Evolutionary conservation across 2,797 vertebrate genomes (phyloP), one percentile per base, ranked within the genome.

Genomic region (Chaenodraco wilsoni): DNA sequence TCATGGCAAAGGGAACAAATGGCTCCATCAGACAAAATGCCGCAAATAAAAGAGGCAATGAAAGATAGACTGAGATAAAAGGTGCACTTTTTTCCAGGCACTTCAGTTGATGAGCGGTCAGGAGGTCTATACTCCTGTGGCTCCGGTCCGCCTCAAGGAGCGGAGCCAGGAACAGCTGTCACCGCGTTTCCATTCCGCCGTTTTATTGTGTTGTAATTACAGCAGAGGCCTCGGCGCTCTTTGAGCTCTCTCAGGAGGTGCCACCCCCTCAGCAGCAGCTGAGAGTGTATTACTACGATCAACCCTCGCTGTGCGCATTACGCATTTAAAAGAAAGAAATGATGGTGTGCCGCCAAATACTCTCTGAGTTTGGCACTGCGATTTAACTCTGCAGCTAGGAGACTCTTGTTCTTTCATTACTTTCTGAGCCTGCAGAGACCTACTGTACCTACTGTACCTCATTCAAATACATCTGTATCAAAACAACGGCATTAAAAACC

Each of bases 71-170:
- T 23, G 68, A 77, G 84, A 86, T 84, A 73, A 90, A 91, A 84
- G 79, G 27, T 43, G 23, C 51, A 43, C 33, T 66, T 81, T 70
- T 72, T 79, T 77, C 27, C 27, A 67, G 69, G 41, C 81, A 79
- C 88, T 91, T 86, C 72, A 86, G 78, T 70, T 91, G 88, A 90
- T 88, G 89, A 82, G 77, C 16, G 85, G 87, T 91, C 89, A 87
- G 72, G 52, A 79, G 88, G 85, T 75, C 85, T 84, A 37, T 72
- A 23, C 82, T 86, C 71, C 69, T 14, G 57, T 60, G 50, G 74
- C 76, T 76, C 37, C 7, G 49, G 60, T 71, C 64, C 5, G 72
- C 79, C 85, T 85, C 56, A 70, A 89, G 79, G 76, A 89, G 83
- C 72, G 44, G n/a, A 79, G 81, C 76, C 68, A 74, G 78, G 86